Evolutionary conservation across 2,888 invertebrate genomes (phyloP).

Genomic region (Sarcophaga caerulescens): DNA sequence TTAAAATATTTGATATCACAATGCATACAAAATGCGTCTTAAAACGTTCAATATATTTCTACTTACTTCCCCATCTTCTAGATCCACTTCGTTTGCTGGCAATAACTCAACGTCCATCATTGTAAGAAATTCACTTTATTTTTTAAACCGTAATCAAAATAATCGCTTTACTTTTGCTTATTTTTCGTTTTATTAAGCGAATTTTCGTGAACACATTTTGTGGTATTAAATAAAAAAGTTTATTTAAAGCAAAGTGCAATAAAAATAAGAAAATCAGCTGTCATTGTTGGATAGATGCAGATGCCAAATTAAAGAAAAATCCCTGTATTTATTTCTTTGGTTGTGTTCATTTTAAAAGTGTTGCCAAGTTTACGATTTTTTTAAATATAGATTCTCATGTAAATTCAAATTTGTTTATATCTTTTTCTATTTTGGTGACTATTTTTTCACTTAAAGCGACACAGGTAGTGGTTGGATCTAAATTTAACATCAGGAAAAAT

Average conservation of each 20-base stretch:
- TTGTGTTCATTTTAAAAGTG: neutral
- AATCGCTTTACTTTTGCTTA: neutral
- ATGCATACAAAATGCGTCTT: neutral
- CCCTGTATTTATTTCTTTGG: neutral
- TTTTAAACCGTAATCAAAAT: neutral
- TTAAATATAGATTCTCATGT: no score
- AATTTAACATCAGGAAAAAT: no score
- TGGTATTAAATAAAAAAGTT: neutral
- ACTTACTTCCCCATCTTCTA: slow-evolving; percentile 87
- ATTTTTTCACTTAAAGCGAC: no score
- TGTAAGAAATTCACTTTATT: neutral
- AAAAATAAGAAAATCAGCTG: neutral
- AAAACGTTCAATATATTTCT: neutral
- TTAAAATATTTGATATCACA: neutral
- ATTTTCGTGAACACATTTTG: neutral
- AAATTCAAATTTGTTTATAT: no score
- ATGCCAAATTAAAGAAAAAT: neutral
- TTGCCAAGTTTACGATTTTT: no score
- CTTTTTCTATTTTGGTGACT: no score
- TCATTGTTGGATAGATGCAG: neutral
- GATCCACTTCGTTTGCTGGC: slow-evolving; percentile 84
- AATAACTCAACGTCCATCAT: slow-evolving; percentile 84
- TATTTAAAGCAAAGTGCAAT: neutral
- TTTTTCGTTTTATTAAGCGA: neutral
- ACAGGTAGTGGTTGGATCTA: no score